These are phyloP conservation scores for Chiloscyllium plagiosum DNA, from an alignment of 2,113 vertebrate genomes.

Conservation along the genomic window DNA sequence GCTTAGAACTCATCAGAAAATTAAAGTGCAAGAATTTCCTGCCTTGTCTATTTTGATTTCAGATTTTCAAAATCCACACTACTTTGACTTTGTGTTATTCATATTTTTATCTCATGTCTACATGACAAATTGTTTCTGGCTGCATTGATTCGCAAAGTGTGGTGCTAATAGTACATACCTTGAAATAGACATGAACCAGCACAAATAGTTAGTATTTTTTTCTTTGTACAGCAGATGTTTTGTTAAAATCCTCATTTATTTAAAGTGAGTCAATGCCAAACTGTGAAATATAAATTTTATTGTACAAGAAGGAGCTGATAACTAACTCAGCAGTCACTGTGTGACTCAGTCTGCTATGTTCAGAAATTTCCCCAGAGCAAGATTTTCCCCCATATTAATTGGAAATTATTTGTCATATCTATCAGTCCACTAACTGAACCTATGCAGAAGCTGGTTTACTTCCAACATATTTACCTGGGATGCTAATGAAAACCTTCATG, in stretches of 20 bases:
- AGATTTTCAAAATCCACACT: neutral
- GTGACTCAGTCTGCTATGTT: slow-evolving; percentile 1
- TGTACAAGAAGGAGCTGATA: slow-evolving; percentile 1
- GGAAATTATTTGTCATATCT: slow-evolving; percentile 6
- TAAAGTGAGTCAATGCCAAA: neutral
- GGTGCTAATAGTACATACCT: neutral
- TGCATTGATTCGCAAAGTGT: neutral
- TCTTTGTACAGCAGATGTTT: neutral
- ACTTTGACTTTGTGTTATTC: neutral
- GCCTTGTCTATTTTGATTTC: neutral
- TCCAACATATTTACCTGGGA: neutral
- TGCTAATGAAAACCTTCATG: neutral
- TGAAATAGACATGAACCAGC: neutral
- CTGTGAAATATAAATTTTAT: slow-evolving; percentile 18
- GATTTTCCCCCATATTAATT: slow-evolving; percentile 19
- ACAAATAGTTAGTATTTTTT: neutral
- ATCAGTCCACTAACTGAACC: neutral
- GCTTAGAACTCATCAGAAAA: neutral
- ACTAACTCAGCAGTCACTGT: slow-evolving; percentile 1
- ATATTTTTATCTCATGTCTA: neutral
- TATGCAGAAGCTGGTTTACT: neutral
- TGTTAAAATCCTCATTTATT: slow-evolving; percentile 20
- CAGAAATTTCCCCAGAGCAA: neutral
- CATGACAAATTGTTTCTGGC: neutral
- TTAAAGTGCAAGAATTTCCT: neutral